Evolutionary conservation across 2,888 invertebrate genomes (phyloP), one percentile per base, ranked within the genome.

Genomic region (Drosophila atripex): DNA sequence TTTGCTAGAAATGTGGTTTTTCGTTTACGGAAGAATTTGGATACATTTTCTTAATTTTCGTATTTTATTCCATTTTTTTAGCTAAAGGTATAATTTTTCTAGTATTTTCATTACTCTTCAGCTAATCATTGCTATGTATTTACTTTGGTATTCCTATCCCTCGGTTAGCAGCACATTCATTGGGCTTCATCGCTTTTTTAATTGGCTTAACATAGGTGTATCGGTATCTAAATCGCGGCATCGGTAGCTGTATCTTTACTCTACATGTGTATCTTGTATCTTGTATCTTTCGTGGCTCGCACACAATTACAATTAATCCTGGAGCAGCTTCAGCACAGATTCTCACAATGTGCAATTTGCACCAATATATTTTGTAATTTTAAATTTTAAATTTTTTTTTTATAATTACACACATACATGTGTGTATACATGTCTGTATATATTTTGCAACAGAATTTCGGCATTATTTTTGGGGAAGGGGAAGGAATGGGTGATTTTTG

Each of bases 21-120:
- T 79, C 63, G 35, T 71, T 82, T 72, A 82, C 83, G 87, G 86
- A 83, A 87, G 87, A 87, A 85, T 85, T 83, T 87, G 86, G 88
- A 85, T 83, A 87, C 75, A 79, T 56, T 74, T 80, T 80, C 21
- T 16, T 61, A 60, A 61, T 61, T 50, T 47, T 58, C 45, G 39
- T 57, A 21, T 23, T 11, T 28, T 54, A 46, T 53, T 43, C 39
- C 50, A 51, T 30, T 25, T 53, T 49, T 41, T 76, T 76, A 76
- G 82, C 82, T 82, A 82, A 86, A 86, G 78, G 69, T 86, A 78
- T 76, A 74, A 78, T 86, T 86, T 80, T 60, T 80, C 87, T 82
- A 86, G 74, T 66, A 55, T 68, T 73, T 53, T 30, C 30, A 47
- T 56, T 80, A 51, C 41, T 75, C 53, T 25, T 46, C 54, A 56